Base-by-base conservation (phyloP, 2,797 vertebrate genomes). In the Rhabdomys pumilio region DNA sequence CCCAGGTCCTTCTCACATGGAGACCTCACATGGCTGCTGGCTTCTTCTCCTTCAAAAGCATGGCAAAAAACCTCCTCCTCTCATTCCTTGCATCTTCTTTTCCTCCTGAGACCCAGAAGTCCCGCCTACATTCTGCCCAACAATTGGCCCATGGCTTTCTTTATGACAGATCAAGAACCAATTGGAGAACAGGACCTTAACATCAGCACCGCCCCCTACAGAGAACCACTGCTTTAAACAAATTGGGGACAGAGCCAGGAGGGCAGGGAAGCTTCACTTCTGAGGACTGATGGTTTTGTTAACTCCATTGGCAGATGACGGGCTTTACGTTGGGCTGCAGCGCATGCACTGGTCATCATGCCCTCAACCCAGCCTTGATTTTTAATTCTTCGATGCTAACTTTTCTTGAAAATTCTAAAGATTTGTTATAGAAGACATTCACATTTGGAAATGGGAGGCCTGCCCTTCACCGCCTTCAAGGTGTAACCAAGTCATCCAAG, bases 281-380 rank as follows among this genome's bases (percentile, higher is more conserved):
- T 89, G 47, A 41, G 44, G 79, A 41, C n/a, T 61, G 29, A 77
- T 47, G 38, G 1, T 10, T 11, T n/a, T 53, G 13, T 34, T 47
- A 26, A 3, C 14, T 8, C 59, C 20, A 3, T 17, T 1, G 0
- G 7, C 53, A n/a, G 55, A 12, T 44, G 17, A 59, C 3, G 1
- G 0, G 20, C 14, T 55, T 41, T 31, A 13, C 4, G 1, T 6
- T 34, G 38, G 29, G 12, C 13, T 3, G 0, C 1, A 41, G 29
- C 1, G 4, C 12, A 3, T 31, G 26, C 0, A 11, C 13, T n/a
- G 47, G 15, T 77, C 67, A 17, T 24, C 34, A 50, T 57, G 9
- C 12, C 13, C 57, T 47, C 3, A 24, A 10, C 34, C 93, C 34
- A 22, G 14, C 61, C 63, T 11, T 57, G 53, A n/a, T 34, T 38